Percentiles rank a stretch among this genome's conserved stretches.
phyloP scores from a whole-genome alignment of 2,797 vertebrate species.

The Syngnathus acus region DNA sequence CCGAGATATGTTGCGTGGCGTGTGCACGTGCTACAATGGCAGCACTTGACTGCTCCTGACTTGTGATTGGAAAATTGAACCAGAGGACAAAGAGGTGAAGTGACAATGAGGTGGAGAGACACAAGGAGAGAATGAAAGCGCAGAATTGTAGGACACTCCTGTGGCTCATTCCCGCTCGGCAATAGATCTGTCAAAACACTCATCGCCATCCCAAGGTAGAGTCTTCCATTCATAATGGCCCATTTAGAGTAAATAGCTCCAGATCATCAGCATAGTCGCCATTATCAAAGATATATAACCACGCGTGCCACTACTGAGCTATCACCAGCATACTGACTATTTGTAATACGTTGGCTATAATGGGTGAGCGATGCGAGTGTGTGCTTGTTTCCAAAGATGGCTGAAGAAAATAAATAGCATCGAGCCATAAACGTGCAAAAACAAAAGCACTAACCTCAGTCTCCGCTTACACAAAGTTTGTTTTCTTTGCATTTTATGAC shows the following conservation, averaged over 20 bases:
- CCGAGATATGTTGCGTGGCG: conserved; percentile 24
- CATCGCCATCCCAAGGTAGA: conserved; percentile 67
- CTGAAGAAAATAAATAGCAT: conserved; percentile 27
- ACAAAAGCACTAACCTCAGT: not conserved
- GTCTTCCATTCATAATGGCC: conserved; percentile 65
- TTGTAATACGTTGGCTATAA: conserved; percentile 44
- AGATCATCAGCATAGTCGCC: conserved; percentile 61
- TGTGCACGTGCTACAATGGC: conserved; percentile 29
- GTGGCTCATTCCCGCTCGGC: conserved; percentile 56
- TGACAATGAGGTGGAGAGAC: conserved; percentile 56
- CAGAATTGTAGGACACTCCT: conserved; percentile 47
- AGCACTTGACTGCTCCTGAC: conserved; percentile 65
- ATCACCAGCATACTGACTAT: conserved; percentile 62
- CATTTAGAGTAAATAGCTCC: conserved; percentile 73
- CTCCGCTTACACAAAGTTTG: not conserved
- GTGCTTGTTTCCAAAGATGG: conserved; percentile 30
- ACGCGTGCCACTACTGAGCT: conserved; percentile 48
- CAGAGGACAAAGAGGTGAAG: conserved; percentile 66
- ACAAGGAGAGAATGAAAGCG: conserved; percentile 49
- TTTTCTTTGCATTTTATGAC: not conserved
- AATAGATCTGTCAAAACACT: conserved; percentile 70
- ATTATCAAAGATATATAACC: conserved; percentile 61
- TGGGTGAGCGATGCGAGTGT: conserved; percentile 22
- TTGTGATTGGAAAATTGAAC: conserved; percentile 65
- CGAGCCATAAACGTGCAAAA: not conserved